A percentile compares a stretch with the other conserved stretches of the same genome.
Conservation (phyloP, 2,113 vertebrate genomes). For the Solea senegalensis region DNA sequence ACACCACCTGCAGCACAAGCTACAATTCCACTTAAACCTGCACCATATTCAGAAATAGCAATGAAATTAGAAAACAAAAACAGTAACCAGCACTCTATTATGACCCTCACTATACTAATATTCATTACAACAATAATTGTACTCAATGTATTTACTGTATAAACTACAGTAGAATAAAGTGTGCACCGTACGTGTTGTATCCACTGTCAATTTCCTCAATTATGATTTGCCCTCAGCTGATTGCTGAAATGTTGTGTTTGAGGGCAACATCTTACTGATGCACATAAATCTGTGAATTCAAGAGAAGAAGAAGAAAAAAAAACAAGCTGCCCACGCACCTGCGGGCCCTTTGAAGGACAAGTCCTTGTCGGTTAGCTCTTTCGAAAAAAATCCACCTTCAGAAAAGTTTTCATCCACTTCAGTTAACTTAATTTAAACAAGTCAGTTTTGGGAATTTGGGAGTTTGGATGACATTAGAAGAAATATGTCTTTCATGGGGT, state of each 20-base stretch:
- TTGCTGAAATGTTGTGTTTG: neutral
- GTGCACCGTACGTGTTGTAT: too few species aligned
- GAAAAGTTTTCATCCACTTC: neutral
- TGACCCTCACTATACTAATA: too few species aligned
- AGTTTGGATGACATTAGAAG: neutral
- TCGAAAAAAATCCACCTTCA: neutral
- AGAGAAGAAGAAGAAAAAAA: neutral
- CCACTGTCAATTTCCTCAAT: too few species aligned
- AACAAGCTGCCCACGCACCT: neutral
- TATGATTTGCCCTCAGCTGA: neutral
- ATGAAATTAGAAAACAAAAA: too few species aligned
- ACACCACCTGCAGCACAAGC: too few species aligned
- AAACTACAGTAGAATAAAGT: too few species aligned
- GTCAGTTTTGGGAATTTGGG: neutral
- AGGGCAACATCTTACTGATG: neutral
- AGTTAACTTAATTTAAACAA: neutral
- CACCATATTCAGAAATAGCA: too few species aligned
- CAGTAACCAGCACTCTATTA: too few species aligned
- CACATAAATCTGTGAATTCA: slow-evolving; percentile 6
- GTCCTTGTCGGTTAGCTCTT: neutral
- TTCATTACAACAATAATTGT: too few species aligned
- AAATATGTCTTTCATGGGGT: neutral
- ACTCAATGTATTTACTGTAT: too few species aligned
- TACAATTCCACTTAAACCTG: too few species aligned
- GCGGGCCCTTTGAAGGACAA: slow-evolving; percentile 12